Evolutionary conservation across 2,113 vertebrate genomes (phyloP), one percentile per base, ranked within the genome.

Genomic region (Geothlypis trichas): DNA sequence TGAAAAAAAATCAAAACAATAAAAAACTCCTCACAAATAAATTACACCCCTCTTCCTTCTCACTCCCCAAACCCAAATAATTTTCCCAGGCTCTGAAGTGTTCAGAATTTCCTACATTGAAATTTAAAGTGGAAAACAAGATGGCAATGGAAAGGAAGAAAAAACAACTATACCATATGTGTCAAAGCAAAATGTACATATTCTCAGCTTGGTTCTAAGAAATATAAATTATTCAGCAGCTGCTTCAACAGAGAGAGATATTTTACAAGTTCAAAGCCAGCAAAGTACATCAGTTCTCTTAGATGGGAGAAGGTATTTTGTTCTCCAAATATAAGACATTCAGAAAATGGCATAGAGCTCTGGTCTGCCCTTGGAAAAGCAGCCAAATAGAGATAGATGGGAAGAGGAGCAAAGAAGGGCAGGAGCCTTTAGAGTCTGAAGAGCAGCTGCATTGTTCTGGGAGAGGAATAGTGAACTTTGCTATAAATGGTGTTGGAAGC

Each of bases 191-290:
- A 93, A 86, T 71, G 52, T 88, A 61, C 68, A 35, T 83, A 78
- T 54, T 66, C 26, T 80, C 35, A 82, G 21, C 68, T 58, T 59
- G 41, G 23, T 95, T 96, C 92, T 93, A 69, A 93, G 90, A 97
- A 96, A 88, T 63, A 90, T 79, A 93, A 97, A 94, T 95, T 93
- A 93, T 93, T 95, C 90, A 92, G 76, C 67, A 95, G 87, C 74
- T 96, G 54, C 65, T 88, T 91, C 46, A 78, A 65, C 66, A 93
- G 47, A 73, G 47, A 73, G 35, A 42, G 55, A 57, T 35, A 47
- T 86, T 91, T 93, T 84, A 52, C 15, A 78, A 86, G 65, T 44
- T 96, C 0, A 1, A 71, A 92, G 82, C 82, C 92, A 96, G 63
- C 47, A 81, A 63, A 87, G 55, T 89, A 81, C 73, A 71, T 89